Conservation (phyloP, 2,888 invertebrate genomes). For the Oligia latruncula region DNA sequence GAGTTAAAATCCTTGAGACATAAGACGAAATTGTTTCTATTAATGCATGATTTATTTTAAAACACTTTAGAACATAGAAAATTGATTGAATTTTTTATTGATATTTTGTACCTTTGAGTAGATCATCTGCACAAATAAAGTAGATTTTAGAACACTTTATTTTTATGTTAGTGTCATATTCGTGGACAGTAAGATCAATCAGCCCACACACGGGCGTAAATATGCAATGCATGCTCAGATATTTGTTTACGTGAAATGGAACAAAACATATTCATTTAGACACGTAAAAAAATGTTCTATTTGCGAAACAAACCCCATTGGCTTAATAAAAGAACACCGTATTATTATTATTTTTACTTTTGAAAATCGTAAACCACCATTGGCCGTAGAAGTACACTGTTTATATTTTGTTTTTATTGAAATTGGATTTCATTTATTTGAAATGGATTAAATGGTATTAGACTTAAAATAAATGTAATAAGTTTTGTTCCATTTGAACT, state of each 20-base stretch:
- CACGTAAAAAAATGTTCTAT: conserved; percentile 21
- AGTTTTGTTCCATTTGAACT: conserved; percentile 67
- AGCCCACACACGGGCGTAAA: conserved; percentile 29
- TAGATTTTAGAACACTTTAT: conserved; percentile 21
- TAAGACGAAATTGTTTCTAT: background rate
- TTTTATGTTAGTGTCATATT: conserved; percentile 59
- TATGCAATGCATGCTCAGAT: conserved; percentile 67
- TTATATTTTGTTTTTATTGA: background rate
- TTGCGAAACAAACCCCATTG: conserved; percentile 13
- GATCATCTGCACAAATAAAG: background rate
- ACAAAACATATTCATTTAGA: conserved; percentile 61
- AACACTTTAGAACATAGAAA: background rate
- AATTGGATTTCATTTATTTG: conserved; percentile 34
- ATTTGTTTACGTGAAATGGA: conserved; percentile 65
- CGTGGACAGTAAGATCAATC: conserved; percentile 53
- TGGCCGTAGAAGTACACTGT: conserved; percentile 11
- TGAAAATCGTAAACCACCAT: conserved; percentile 15
- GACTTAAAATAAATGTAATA: conserved; percentile 38
- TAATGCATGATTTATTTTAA: conserved; percentile 28
- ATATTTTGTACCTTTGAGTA: background rate
- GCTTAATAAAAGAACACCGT: conserved; percentile 12
- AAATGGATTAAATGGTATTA: conserved; percentile 61
- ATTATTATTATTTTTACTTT: background rate
- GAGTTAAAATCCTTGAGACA: background rate
- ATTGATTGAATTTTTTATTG: background rate